Base-by-base conservation (phyloP, 2,113 vertebrate genomes). In the Taurulus bubalis region DNA sequence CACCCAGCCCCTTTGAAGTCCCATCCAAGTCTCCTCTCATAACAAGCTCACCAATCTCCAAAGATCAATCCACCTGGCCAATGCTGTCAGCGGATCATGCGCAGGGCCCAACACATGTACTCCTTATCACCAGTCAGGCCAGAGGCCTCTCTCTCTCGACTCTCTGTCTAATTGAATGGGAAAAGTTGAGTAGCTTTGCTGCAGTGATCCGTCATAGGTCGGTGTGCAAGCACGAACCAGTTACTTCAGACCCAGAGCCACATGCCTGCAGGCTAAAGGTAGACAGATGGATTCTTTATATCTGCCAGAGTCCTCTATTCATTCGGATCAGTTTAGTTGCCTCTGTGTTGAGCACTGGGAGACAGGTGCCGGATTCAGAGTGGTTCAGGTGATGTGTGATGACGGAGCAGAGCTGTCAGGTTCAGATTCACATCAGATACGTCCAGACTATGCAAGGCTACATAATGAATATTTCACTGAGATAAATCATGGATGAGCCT, bases 391-490 rank as follows among this genome's bases (percentile, higher is more conserved):
- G 91, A 93, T 92, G 90, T 87, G 87, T 87, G 89, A 90, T 94
- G 92, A 94, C 82, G 67, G 90, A 94, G 93, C 89, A 82, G 87
- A 89, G 87, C 90, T 93, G 92, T 93, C 93, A 92, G 87, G 88
- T 91, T 87, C 87, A 86, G 81, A 89, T 91, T 89, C 91, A 90
- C 92, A 88, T 93, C 92, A 90, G 87, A 92, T 88, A 77, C 36
- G 62, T 90, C 87, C 87, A 89, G 82, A 91, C 90, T 85, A 90
- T 88, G 89, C 87, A 85, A 89, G 88, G 85, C 89, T 89, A 90
- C 85, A 84, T 87, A 83, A 94, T 93, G 90, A 94, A 94, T 93
- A 94, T 94, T 93, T 92, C 91, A 94, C 90, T 28, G 65, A 80
- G 89, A 90, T 94, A 89, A 94, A 94, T 93, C 91, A 91, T 93